Percentiles rank a stretch among this genome's conserved stretches.
Evolutionary conservation across 2,113 vertebrate species (phyloP).

Genomic region (Columba janthina): DNA sequence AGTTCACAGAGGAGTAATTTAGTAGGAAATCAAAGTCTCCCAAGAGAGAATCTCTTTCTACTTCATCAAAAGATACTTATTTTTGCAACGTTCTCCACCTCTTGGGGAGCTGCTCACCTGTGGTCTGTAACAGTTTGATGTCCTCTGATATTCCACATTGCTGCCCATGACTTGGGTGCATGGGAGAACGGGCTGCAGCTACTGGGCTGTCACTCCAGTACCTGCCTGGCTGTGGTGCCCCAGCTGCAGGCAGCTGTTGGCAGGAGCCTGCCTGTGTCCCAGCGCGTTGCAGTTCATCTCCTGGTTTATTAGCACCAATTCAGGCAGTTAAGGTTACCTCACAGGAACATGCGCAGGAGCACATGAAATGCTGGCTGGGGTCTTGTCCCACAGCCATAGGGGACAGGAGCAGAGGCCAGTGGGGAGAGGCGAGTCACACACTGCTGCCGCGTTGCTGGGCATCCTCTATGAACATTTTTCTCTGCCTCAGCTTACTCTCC

Average conservation of each 20-base stretch:
- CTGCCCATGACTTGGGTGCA: rapidly evolving
- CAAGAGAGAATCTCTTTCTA: background rate
- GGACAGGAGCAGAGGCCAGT: background rate
- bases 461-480: background rate
- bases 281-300: background rate
- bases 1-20: background rate
- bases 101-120: background rate
- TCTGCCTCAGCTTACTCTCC: background rate
- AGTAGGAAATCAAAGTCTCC: background rate
- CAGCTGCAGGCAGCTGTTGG: background rate
- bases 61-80: background rate
- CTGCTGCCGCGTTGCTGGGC: background rate
- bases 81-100: background rate
- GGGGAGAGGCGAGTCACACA: rapidly evolving
- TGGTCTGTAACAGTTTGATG: background rate
- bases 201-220: rapidly evolving
- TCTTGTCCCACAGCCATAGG: background rate
- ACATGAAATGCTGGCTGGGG: background rate
- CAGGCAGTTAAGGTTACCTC: background rate
- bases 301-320: background rate
- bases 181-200: rapidly evolving
- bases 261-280: background rate
- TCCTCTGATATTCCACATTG: background rate
- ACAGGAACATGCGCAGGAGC: rapidly evolving
- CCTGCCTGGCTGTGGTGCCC: background rate